Base-by-base conservation (phyloP, 1,140 invertebrate genomes). In the Zaprionus kolodkinae region DNA sequence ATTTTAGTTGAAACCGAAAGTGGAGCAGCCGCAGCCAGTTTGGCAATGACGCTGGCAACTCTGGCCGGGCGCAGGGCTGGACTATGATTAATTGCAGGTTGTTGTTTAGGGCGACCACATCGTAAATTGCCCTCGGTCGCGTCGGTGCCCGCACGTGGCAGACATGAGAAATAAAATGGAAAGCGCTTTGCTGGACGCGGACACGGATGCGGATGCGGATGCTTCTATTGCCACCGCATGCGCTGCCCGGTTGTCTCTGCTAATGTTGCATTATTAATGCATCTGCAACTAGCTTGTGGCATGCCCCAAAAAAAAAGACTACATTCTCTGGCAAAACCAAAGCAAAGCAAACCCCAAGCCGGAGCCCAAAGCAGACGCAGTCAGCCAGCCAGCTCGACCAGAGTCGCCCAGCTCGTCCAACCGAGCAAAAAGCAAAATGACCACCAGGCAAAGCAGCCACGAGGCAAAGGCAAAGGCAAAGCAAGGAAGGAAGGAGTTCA, bases 241-340 rank as follows among this genome's bases (percentile, higher is more conserved):
- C 38, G n/a, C n/a, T 36, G 40, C 6, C 35, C 27, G 35, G 35
- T 45, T 60, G 48, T 35, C 55, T 54, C 59, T 64, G 63, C 82
- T 85, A 85, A 85, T 84, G 81, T 86, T 86, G 79, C 82, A 84
- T 84, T 84, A 85, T 84, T 84, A 84, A 84, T 81, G 81, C 82
- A 83, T 79, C 81, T 85, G 81, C 81, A 83, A 68, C 80, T 45
- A 63, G 64, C 54, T 33, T 62, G 72, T 59, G 66, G 68, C 67
- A 76, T 70, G 30, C 40, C 36, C 21, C 25, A 40, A 48, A 59
- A 27, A 52, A 63, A 17, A 43, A n/a, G 10, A n/a, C 59, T 52
- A 60, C 52, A 43, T 17, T 52, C 43, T 73, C 25, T 25, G 17
- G 38, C n/a, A 7, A 40, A 15, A 27, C 12, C 30, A 62, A 10